Evolutionary conservation across 2,113 vertebrate species (phyloP).

Genomic region (Macroglossus sobrinus): DNA sequence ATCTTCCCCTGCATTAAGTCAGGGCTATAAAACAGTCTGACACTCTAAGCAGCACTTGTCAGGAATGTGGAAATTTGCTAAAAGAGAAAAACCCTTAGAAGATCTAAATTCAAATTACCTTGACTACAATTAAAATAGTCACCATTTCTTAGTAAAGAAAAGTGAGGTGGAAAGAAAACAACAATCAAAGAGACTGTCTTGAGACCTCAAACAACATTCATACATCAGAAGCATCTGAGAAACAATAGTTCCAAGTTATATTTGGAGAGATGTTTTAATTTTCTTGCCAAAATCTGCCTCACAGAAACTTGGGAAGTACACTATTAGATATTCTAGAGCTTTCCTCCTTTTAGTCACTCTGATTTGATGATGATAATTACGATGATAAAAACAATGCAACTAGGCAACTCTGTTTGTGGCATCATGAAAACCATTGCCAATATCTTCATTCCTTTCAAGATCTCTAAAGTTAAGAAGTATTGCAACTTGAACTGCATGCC

Average conservation of each 20-base stretch:
- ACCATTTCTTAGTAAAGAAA: background rate
- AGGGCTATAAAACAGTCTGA: slow-evolving; percentile 25
- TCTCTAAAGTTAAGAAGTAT: background rate
- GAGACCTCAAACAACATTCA: background rate
- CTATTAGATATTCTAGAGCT: background rate
- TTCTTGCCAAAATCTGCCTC: background rate
- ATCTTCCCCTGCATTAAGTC: background rate
- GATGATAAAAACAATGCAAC: background rate
- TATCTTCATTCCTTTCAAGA: background rate
- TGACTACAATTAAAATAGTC: slow-evolving; percentile 10
- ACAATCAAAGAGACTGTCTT: background rate
- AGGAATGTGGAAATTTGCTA: slow-evolving; percentile 24
- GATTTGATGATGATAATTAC: background rate
- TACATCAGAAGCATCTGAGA: background rate
- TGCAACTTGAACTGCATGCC: background rate
- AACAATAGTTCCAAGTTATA: background rate
- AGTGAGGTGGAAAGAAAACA: background rate
- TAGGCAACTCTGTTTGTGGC: background rate
- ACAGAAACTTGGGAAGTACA: background rate
- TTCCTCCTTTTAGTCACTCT: background rate
- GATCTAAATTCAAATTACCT: slow-evolving; percentile 40
- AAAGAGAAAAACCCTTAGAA: background rate
- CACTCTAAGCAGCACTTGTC: slow-evolving; percentile 43
- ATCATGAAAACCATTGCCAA: background rate
- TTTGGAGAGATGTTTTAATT: background rate